A percentile compares a stretch with the other conserved stretches of the same genome.
phyloP scores from a whole-genome alignment of 2,797 vertebrate species.

The Megaceryle alcyon region DNA sequence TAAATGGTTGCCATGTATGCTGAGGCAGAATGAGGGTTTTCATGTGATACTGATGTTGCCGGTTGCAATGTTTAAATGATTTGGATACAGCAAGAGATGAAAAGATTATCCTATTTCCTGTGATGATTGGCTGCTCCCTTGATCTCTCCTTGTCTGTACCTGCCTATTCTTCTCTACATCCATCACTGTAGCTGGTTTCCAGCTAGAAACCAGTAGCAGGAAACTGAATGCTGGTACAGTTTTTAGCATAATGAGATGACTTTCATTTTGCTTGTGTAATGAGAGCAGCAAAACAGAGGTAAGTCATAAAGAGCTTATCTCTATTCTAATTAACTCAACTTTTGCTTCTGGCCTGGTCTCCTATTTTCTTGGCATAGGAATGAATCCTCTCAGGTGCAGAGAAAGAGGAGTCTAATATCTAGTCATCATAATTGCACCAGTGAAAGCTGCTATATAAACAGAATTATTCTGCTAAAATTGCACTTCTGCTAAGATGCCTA shows the following conservation, averaged over 20 bases:
- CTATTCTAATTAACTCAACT: constrained; percentile 64
- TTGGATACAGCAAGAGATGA: constrained; percentile 41
- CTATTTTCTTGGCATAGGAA: constrained; percentile 54
- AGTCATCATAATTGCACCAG: constrained; percentile 60
- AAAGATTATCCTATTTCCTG: constrained; percentile 35
- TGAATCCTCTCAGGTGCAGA: constrained; percentile 62
- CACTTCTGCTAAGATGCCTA: constrained; percentile 37
- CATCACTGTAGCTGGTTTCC: not conserved
- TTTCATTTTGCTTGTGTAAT: constrained; percentile 59
- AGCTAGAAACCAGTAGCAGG: constrained; percentile 48
- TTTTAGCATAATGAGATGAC: constrained; percentile 40
- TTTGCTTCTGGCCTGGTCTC: constrained; percentile 58
- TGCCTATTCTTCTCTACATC: not conserved
- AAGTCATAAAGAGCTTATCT: constrained; percentile 63
- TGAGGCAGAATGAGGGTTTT: not conserved
- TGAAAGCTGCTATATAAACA: constrained; percentile 67
- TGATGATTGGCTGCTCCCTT: constrained; percentile 12
- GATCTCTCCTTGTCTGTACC: constrained; percentile 42
- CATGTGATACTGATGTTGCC: not conserved
- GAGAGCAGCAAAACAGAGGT: constrained; percentile 40
- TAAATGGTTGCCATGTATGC: not conserved
- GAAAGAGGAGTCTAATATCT: constrained; percentile 49
- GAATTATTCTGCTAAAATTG: constrained; percentile 67
- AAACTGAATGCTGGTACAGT: constrained; percentile 12
- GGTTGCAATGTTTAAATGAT: not conserved